Evolutionary conservation across 2,888 invertebrate species (phyloP), one percentile per base, ranked within the genome.

Genomic region (Lymantria dispar): DNA sequence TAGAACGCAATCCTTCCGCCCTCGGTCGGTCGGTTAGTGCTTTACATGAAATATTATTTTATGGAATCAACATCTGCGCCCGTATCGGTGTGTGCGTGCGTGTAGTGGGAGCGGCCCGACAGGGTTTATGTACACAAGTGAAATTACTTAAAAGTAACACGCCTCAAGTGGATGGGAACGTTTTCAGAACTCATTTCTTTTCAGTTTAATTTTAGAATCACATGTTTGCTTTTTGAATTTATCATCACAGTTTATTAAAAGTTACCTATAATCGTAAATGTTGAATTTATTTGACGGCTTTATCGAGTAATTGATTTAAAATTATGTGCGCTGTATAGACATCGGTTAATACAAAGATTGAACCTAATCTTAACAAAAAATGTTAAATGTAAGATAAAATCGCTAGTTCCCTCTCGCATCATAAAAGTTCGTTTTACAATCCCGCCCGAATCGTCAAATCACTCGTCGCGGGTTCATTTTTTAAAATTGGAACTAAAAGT

Each of bases 41-140:
- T 89, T 89, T 89, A 91, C 90, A 90, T 89, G 90, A 90, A 90
- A 91, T 91, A 90, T 89, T 90, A 90, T 89, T 91, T 90, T 89
- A 91, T 89, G 89, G 88, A 89, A 89, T 90, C 88, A 89, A 86
- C 91, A 91, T 91, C 90, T 91, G 90, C 88, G 85, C 76, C 79
- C 48, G 66, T 60, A 62, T 64, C 62, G 50, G 62, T 81, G 83
- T 85, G 84, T 86, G 87, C 62, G 85, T 78, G 72, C 54, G 62
- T 65, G 74, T 76, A 78, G 76, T 70, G 74, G 70, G 70, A 70
- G 71, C 70, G 68, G 56, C 60, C 67, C 58, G 83, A 85, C 78
- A 65, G 84, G 87, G 83, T 83, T 85, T 85, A 87, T 84, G 84
- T 83, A 85, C 81, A 83, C 78, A 79, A 83, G 85, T 85, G 78